Evolutionary conservation across 2,113 vertebrate genomes (phyloP).

Genomic region (Brachyhypopomus gauderio): DNA sequence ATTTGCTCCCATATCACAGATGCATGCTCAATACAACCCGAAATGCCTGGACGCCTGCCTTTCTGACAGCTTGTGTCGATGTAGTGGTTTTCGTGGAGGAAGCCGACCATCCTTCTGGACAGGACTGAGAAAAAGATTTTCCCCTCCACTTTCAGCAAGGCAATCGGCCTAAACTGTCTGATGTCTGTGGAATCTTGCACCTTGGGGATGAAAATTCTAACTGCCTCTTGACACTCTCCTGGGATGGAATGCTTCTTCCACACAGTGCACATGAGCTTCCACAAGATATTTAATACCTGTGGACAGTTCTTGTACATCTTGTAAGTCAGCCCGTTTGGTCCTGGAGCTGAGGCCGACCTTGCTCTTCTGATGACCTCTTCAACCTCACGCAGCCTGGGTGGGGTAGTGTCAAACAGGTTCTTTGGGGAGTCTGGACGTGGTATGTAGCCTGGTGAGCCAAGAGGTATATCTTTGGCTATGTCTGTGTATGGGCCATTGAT

Average conservation of each 20-base stretch:
- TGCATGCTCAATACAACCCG: neutral
- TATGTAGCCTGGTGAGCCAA: too few relatives aligned
- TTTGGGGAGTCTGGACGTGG: too few relatives aligned
- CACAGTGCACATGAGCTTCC: conserved; percentile 26
- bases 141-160: conserved; percentile 22
- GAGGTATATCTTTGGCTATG: too few relatives aligned
- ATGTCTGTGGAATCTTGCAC: conserved; percentile 8
- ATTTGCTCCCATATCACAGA: too few relatives aligned
- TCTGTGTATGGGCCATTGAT: too few relatives aligned
- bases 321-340: conserved; percentile 25
- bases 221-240: conserved; percentile 23
- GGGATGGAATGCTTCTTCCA: conserved; percentile 42
- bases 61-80: neutral
- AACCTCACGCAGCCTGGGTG: too few relatives aligned
- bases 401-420: too few relatives aligned
- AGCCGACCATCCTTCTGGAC: neutral
- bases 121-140: too few relatives aligned
- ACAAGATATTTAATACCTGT: neutral
- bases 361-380: too few relatives aligned
- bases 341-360: neutral
- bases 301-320: conserved; percentile 37
- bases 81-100: neutral
- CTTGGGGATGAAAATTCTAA: conserved; percentile 28
- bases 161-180: conserved; percentile 28
- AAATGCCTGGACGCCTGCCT: neutral